Conservation (phyloP, 2,888 invertebrate genomes). For the Hypomecis atomaria region DNA sequence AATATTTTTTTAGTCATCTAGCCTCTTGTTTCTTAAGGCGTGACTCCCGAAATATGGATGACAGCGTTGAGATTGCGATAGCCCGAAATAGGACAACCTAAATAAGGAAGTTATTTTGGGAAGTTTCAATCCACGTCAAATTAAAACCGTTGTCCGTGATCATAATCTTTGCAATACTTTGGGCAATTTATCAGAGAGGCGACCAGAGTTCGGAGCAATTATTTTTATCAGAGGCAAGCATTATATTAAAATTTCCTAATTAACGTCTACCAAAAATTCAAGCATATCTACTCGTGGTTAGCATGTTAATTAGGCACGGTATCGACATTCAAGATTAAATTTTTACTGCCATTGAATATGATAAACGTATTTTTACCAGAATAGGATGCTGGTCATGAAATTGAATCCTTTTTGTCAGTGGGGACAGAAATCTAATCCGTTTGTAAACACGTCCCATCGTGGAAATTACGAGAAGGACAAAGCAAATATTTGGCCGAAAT, state of each 20-base stretch:
- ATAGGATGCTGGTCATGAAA: conserved; percentile 9
- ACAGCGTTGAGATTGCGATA: conserved; percentile 1
- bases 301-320: too few species aligned
- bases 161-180: neutral
- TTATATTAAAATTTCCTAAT: too few species aligned
- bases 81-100: conserved; percentile 9
- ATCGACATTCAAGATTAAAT: too few species aligned
- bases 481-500: conserved; percentile 41
- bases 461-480: conserved; percentile 42
- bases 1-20: too few species aligned
- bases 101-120: conserved; percentile 13
- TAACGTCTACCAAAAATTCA: too few species aligned
- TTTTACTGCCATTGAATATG: too few species aligned
- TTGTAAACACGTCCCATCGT: conserved; percentile 36
- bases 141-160: neutral
- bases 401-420: conserved; percentile 23
- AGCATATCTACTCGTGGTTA: too few species aligned
- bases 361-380: neutral
- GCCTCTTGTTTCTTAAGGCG: neutral
- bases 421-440: conserved; percentile 38
- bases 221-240: too few species aligned
- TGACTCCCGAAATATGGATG: conserved; percentile 4
- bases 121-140: conserved; percentile 2
- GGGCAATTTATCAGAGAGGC: conserved; percentile 12
- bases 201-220: conserved; percentile 1